Base-by-base conservation (phyloP, 1,140 invertebrate genomes). In the Drosophila kurseongensis region DNA sequence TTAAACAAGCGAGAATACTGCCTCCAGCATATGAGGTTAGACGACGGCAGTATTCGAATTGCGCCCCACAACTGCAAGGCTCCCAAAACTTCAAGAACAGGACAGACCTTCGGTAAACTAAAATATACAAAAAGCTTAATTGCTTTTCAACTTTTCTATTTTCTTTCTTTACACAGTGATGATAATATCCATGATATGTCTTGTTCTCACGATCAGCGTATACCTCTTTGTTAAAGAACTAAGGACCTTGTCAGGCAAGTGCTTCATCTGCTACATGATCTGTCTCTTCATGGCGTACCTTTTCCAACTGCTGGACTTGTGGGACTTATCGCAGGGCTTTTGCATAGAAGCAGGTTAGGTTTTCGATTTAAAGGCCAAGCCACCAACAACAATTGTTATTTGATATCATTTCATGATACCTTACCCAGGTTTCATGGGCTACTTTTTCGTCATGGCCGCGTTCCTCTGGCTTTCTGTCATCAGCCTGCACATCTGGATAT, bases 401-500 rank as follows among this genome's bases (percentile, higher is more conserved):
- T n/a, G n/a, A n/a, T n/a, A n/a, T n/a, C 3, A 10, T 10, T 12
- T 38, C 36, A 36, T 8, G 13, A 38, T 40, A 14, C 47, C 12
- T n/a, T 10, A 6, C 6, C 44, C 73, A 86, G 95, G 95, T 5
- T 94, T 95, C 59, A 92, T 94, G 59, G 93, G 95, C n/a, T 96
- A 97, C 91, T 96, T 95, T 91, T 94, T 94, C 57, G 95, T 96
- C 78, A 93, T 96, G 77, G 93, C 95, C 2, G 94, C 95, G 55
- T 97, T 97, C 90, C 95, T 95, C 59, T 97, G 96, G 96, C 94
- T 97, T 74, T 95, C 95, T 76, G 94, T 96, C 2, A 95, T 97
- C 92, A 95, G 96, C 60, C 94, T 95, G 75, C 95, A 97, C 82
- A 94, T 96, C 45, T 96, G 94, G 93, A 94, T 94, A 80, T 95